These are phyloP conservation scores for Anarsia innoxiella DNA, from an alignment of 2,888 invertebrate genomes.

Conservation along the genomic window DNA sequence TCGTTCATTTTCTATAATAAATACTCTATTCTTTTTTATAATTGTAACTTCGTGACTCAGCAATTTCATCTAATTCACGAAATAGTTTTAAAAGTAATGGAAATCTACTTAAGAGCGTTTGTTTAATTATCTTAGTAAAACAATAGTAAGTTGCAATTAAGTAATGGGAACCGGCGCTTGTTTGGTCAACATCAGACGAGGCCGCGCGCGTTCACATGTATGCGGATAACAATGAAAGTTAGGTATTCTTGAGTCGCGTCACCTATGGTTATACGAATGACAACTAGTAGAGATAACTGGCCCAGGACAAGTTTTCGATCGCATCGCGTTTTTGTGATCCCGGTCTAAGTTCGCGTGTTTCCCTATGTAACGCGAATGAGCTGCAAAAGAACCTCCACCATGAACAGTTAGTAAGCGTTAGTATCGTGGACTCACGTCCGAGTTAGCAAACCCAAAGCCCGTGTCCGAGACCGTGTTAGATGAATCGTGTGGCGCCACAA, in stretches of 20 bases:
- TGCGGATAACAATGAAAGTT: conserved; percentile 7
- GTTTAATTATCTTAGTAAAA: conserved; percentile 56
- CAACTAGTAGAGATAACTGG: conserved; percentile 1
- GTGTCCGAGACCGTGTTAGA: conserved; percentile 15
- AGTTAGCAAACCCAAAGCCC: conserved; percentile 2
- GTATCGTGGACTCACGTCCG: conserved; percentile 22
- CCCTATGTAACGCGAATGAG: too few species aligned
- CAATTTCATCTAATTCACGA: conserved; percentile 28
- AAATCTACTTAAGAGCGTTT: conserved; percentile 56
- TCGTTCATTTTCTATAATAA: neutral
- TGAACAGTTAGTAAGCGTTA: conserved; percentile 25
- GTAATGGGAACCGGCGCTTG: conserved; percentile 61
- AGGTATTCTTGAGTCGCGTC: too few species aligned
- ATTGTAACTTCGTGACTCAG: conserved; percentile 24
- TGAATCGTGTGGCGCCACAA: conserved; percentile 55
- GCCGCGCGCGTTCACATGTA: conserved; percentile 52
- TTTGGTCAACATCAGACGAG: conserved; percentile 53
- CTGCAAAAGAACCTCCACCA: conserved; percentile 9
- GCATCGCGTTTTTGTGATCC: too few species aligned
- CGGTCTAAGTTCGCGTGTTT: too few species aligned
- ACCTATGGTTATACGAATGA: conserved; percentile 5
- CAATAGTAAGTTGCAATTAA: conserved; percentile 65
- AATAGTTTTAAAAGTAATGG: conserved; percentile 53
- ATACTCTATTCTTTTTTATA: neutral
- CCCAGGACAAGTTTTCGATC: too few species aligned